phyloP scores from a whole-genome alignment of 2,888 invertebrate genomes.

The Monopis laevigella region DNA sequence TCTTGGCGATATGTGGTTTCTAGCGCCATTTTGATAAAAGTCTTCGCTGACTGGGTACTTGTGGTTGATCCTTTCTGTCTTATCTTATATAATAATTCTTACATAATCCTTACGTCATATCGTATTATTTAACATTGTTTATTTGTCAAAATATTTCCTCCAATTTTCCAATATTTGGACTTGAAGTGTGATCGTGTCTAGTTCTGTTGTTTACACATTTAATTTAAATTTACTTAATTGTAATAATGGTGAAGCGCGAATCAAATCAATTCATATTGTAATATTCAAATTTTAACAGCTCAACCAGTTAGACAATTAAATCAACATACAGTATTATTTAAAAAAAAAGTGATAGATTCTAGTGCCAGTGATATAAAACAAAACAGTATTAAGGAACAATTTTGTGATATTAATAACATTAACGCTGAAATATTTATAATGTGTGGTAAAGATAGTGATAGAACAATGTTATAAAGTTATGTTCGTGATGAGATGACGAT shows the following conservation, averaged over 20 bases:
- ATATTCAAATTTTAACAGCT: no score
- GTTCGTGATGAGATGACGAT: slow-evolving; percentile 49
- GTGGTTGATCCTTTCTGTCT: background rate
- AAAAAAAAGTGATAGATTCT: slow-evolving; percentile 1
- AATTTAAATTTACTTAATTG: background rate
- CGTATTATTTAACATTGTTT: background rate
- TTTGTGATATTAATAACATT: background rate
- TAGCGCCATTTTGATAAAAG: slow-evolving; percentile 19
- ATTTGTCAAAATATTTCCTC: background rate
- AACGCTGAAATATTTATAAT: background rate
- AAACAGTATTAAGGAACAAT: background rate
- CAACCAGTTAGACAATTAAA: no score
- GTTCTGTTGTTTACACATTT: background rate
- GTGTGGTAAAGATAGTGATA: slow-evolving; percentile 3
- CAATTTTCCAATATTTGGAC: background rate
- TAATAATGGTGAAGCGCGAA: no score
- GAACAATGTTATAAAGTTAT: slow-evolving; percentile 7
- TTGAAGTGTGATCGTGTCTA: background rate
- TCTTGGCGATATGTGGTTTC: slow-evolving; percentile 38
- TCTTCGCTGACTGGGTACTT: background rate
- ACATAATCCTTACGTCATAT: background rate
- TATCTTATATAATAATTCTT: slow-evolving; percentile 1
- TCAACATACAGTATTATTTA: no score
- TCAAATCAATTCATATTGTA: no score
- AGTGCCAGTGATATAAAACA: slow-evolving; percentile 1